These are phyloP conservation scores for Drosophila baimaii DNA, from an alignment of 1,140 invertebrate genomes.

Conservation along the genomic window DNA sequence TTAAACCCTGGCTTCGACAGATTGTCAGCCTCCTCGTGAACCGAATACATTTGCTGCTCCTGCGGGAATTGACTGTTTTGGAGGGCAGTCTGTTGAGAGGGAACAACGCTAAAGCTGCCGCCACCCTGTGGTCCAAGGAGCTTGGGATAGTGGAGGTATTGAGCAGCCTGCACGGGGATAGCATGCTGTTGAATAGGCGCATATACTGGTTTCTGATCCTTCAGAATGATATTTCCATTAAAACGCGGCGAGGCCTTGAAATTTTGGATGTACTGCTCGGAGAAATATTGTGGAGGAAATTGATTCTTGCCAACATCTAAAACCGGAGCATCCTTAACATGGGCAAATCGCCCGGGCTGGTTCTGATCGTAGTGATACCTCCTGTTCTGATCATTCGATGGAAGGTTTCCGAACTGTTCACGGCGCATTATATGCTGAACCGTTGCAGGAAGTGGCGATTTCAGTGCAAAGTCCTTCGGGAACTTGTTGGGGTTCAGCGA, in stretches of 20 bases:
- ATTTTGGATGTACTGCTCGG: conserved; percentile 67
- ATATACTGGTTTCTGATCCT: conserved; percentile 51
- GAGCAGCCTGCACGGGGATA: conserved; percentile 63
- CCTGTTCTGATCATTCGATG: conserved; percentile 20
- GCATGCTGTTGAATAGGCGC: conserved; percentile 59
- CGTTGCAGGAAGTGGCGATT: conserved; percentile 29
- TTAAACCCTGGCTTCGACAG: conserved; percentile 26
- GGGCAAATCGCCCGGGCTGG: conserved; percentile 50
- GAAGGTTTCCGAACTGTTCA: conserved; percentile 36
- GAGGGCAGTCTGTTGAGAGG: conserved; percentile 33
- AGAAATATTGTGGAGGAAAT: conserved; percentile 54
- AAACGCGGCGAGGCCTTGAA: conserved; percentile 72
- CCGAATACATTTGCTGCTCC: conserved; percentile 55
- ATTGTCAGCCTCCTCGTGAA: conserved; percentile 71
- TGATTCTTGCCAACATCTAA: conserved; percentile 68
- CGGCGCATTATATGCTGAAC: conserved; percentile 65
- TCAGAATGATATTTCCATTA: conserved; percentile 63
- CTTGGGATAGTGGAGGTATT: conserved; percentile 44
- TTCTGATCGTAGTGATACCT: conserved; percentile 43
- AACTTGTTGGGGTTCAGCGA: conserved; percentile 16
- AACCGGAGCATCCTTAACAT: conserved; percentile 61
- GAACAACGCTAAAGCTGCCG: conserved; percentile 28
- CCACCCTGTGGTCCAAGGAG: conserved; percentile 21
- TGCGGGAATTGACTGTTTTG: conserved; percentile 22
- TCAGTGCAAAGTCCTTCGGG: conserved; percentile 14